These are phyloP conservation scores for Stegana nigrithorax DNA, from an alignment of 2,888 invertebrate species.

Conservation along the genomic window DNA sequence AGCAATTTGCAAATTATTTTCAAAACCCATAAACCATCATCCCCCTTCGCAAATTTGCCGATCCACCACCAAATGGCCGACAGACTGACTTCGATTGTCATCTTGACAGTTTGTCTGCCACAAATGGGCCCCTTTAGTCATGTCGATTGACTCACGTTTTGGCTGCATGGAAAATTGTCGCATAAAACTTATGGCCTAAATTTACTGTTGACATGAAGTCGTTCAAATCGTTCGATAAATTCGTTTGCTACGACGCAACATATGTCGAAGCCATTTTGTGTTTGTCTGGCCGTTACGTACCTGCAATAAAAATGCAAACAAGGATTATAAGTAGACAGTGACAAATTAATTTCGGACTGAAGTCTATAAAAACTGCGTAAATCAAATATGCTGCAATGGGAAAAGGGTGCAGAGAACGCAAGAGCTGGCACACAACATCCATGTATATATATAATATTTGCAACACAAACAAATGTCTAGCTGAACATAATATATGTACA, in stretches of 20 bases:
- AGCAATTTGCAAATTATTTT: constrained; percentile 60
- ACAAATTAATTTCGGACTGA: constrained; percentile 51
- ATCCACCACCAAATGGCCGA: not conserved
- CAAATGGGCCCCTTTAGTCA: constrained; percentile 55
- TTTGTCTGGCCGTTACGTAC: constrained; percentile 29
- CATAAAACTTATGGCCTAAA: constrained; percentile 57
- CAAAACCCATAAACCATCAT: constrained; percentile 40
- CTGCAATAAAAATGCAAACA: constrained; percentile 24
- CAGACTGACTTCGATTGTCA: not conserved
- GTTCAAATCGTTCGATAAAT: constrained; percentile 41
- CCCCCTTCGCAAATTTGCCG: not conserved
- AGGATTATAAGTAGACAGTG: constrained; percentile 55
- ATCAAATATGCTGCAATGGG: constrained; percentile 57
- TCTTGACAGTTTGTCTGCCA: constrained; percentile 9
- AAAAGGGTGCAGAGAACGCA: too few species aligned
- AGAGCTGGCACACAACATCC: too few species aligned
- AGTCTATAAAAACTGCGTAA: constrained; percentile 45
- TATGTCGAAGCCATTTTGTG: constrained; percentile 6
- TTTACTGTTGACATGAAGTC: constrained; percentile 49
- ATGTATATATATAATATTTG: too few species aligned
- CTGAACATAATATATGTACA: too few species aligned
- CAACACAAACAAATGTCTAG: too few species aligned
- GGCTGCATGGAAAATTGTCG: too few species aligned
- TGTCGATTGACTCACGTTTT: constrained; percentile 54
- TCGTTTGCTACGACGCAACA: constrained; percentile 24